Base-by-base conservation (phyloP, 1,140 invertebrate genomes). In the Sitobion miscanthi region DNA sequence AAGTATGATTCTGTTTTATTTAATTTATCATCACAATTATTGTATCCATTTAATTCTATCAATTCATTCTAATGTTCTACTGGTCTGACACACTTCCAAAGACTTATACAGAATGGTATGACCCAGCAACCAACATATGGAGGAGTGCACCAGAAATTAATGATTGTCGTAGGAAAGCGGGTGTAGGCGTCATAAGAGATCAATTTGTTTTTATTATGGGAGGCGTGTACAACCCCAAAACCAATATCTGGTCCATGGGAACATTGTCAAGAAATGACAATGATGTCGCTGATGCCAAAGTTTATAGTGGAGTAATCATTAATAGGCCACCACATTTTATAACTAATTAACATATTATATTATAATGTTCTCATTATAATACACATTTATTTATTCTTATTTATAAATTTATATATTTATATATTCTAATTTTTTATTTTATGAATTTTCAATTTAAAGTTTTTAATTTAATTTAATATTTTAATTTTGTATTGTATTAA, bases 11-110 rank as follows among this genome's bases (percentile, higher is more conserved):
- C 54, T 9, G 2, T 89, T 57, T 35, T 62, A 14, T 45, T 89
- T 93, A 54, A 57, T 52, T 57, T 52, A 45, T 57, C 20, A 38
- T 25, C 17, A 86, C 0, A 69, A 69, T 87, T 85, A 54, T 57
- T 83, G 87, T 25, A 42, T 52, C 14, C 2, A 83, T 35, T 94
- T 49, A 8, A n/a, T 38, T 5, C 90, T 94, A 95, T 47, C 94
- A 97, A 96, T 96, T 98, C 90, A 95, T 99, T 94, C 95, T 99
- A 30, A 98, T 99, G 42, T 98, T 99, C 93, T 98, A 98, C 83
- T 98, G 98, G 2, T 98, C 99, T 96, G 98, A 98, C 49, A 98
- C 98, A 1, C 99, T 99, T 96, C 98, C 98, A 1, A 98, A 99
- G 94, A 96, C 98, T 93, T 98, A 97, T 94, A 98, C 98, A 83